These are phyloP conservation scores for Prostheceraeus crozeri DNA, from an alignment of 2,888 invertebrate species.

Conservation along the genomic window DNA sequence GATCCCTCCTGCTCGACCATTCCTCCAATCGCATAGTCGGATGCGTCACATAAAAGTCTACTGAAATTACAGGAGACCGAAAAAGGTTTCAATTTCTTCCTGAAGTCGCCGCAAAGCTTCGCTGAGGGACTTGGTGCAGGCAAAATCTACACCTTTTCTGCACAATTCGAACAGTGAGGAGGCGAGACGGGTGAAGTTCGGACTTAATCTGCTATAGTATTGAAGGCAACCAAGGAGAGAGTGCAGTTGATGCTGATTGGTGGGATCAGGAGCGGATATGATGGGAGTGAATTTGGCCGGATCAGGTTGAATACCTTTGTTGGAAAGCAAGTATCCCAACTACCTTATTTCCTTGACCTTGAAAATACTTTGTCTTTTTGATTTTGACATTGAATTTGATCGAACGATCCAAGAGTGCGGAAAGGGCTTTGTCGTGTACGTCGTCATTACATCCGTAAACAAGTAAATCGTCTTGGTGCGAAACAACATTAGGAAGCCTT, in stretches of 20 bases:
- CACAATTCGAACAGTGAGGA: too few relatives aligned
- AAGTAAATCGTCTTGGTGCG: not conserved
- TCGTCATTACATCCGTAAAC: not conserved
- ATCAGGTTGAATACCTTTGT: slow-evolving; percentile 11
- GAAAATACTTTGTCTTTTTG: slow-evolving; percentile 1
- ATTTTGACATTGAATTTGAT: slow-evolving; percentile 12
- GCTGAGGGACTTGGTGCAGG: too few relatives aligned
- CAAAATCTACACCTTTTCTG: too few relatives aligned
- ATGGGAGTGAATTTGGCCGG: not conserved
- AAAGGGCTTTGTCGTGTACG: not conserved
- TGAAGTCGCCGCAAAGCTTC: too few relatives aligned
- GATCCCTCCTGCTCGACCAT: not conserved
- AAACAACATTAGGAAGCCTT: not conserved
- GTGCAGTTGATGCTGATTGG: not conserved
- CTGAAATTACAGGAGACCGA: too few relatives aligned
- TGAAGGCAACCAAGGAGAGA: slow-evolving; percentile 16
- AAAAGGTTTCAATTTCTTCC: too few relatives aligned
- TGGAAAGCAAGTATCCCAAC: not conserved
- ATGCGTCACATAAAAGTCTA: too few relatives aligned
- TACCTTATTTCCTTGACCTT: not conserved
- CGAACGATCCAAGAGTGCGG: not conserved
- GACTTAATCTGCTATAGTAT: slow-evolving; percentile 3
- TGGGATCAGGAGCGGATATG: not conserved
- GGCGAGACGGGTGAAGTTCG: too few relatives aligned
- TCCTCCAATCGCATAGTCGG: slow-evolving; percentile 15